phyloP scores from a whole-genome alignment of 2,888 invertebrate genomes.

The Pachycephus smyrnensis region DNA sequence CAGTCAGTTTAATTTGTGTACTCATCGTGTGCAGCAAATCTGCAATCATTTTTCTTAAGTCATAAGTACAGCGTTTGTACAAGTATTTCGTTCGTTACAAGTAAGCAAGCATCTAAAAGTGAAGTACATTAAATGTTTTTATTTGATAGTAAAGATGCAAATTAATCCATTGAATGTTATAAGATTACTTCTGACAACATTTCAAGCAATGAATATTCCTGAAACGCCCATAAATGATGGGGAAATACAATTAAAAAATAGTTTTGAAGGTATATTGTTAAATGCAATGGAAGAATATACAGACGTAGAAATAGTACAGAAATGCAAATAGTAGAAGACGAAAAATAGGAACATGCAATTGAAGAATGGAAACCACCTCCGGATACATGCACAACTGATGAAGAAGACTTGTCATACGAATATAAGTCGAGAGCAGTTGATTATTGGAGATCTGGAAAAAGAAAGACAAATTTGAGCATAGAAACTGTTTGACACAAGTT shows the following conservation, averaged over 20 bases:
- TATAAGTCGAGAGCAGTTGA: conserved; percentile 16
- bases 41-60: too few species aligned
- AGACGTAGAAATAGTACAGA: conserved; percentile 8
- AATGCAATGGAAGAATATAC: not conserved
- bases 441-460: conserved; percentile 18
- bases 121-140: not conserved
- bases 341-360: not conserved
- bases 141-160: not conserved
- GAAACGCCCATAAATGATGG: not conserved
- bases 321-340: not conserved
- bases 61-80: too few species aligned
- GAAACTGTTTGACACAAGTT: not conserved
- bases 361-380: not conserved
- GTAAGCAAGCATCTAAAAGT: conserved; percentile 1
- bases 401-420: conserved; percentile 10
- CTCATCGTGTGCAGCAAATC: too few species aligned
- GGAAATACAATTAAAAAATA: not conserved
- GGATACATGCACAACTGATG: not conserved
- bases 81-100: too few species aligned
- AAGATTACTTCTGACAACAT: not conserved
- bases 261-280: not conserved
- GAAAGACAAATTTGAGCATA: conserved; percentile 1
- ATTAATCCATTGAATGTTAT: not conserved
- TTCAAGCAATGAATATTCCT: not conserved
- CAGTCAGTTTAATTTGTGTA: too few species aligned